Percentiles rank a stretch among this genome's conserved stretches.
Conservation (phyloP, 2,797 vertebrate genomes). For the Muscicapa striata region DNA sequence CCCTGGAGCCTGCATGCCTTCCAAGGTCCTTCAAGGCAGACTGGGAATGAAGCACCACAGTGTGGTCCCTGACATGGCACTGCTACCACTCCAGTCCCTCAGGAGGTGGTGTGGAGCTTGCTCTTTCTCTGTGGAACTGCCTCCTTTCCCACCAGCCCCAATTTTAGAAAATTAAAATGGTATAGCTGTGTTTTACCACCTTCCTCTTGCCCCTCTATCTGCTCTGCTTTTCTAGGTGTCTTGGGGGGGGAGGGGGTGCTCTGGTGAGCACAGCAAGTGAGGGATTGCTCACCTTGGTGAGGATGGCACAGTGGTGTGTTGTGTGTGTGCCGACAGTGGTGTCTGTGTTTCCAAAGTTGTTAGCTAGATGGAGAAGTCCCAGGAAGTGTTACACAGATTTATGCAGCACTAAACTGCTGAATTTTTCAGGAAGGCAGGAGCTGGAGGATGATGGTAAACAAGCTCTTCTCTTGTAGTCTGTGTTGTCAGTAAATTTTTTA, state of each 20-base stretch:
- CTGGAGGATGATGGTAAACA: slow-evolving; percentile 8
- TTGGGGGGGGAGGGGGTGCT: fast-evolving
- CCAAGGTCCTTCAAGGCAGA: too few relatives aligned
- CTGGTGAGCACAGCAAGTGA: background rate
- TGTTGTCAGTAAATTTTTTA: slow-evolving; percentile 59
- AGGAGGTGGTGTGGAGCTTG: background rate
- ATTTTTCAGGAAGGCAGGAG: slow-evolving; percentile 18
- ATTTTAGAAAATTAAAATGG: background rate
- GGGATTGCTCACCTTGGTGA: background rate
- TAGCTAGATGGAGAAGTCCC: background rate
- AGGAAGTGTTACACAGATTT: background rate
- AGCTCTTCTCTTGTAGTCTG: slow-evolving; percentile 1
- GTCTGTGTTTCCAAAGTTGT: background rate
- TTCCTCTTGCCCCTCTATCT: background rate
- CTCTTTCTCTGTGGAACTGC: background rate
- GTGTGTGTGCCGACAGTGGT: background rate
- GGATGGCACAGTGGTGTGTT: too few relatives aligned
- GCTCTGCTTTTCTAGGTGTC: background rate
- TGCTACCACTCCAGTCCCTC: fast-evolving
- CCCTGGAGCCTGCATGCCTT: too few relatives aligned
- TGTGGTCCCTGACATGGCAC: background rate
- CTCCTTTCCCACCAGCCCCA: background rate
- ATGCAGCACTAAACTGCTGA: background rate
- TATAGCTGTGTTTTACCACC: background rate
- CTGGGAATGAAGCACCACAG: fast-evolving